A percentile compares a stretch with the other conserved stretches of the same genome.
These are phyloP conservation scores for Sitophilus oryzae DNA, from an alignment of 1,140 invertebrate species.

Conservation along the genomic window DNA sequence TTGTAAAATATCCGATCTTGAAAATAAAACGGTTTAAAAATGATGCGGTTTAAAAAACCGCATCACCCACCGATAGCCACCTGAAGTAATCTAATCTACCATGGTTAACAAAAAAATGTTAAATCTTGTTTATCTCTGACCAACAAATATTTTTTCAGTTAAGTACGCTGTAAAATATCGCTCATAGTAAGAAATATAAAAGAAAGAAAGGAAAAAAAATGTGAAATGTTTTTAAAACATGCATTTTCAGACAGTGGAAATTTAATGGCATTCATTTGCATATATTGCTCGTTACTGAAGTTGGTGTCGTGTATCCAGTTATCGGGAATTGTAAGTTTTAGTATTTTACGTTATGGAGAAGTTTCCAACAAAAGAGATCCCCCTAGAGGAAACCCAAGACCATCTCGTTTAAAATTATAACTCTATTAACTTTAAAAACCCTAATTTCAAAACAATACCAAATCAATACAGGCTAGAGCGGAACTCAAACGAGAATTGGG, in stretches of 20 bases:
- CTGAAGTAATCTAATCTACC: too few species aligned
- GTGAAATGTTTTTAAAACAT: conserved; percentile 25
- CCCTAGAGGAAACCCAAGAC: conserved; percentile 1
- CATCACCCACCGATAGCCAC: too few species aligned
- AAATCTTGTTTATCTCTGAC: too few species aligned
- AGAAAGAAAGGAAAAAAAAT: neutral
- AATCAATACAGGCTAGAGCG: too few species aligned
- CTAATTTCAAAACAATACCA: conserved; percentile 15
- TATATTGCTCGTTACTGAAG: conserved; percentile 28
- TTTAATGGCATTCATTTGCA: conserved; percentile 28
- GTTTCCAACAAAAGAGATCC: conserved; percentile 7
- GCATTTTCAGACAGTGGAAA: conserved; percentile 23
- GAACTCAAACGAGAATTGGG: too few species aligned
- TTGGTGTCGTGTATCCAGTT: conserved; percentile 23
- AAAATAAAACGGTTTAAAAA: too few species aligned
- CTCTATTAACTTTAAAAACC: conserved; percentile 4
- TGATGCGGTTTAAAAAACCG: too few species aligned
- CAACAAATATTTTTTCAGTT: too few species aligned
- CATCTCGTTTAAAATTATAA: conserved; percentile 10
- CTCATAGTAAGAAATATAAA: conserved; percentile 2
- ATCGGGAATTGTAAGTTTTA: conserved; percentile 25
- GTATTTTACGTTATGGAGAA: conserved; percentile 21
- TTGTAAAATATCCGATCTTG: too few species aligned
- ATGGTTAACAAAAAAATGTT: too few species aligned
- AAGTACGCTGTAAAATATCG: neutral